Evolutionary conservation across 2,113 vertebrate genomes (phyloP).

Genomic region (Saguinus midas): DNA sequence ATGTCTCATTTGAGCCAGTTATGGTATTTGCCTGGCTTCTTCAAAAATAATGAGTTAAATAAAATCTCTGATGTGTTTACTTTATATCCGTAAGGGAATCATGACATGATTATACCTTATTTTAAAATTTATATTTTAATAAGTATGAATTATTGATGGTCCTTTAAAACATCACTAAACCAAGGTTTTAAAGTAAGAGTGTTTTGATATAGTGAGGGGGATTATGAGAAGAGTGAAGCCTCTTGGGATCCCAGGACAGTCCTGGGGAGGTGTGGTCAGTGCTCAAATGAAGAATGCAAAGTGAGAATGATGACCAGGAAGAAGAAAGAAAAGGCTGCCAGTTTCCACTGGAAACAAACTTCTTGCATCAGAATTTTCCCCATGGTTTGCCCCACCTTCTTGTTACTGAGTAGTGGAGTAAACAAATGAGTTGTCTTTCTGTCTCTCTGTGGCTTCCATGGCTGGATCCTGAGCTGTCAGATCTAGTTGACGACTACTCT

Average conservation of each 20-base stretch:
- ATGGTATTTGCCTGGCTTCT: neutral
- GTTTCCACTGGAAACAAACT: neutral
- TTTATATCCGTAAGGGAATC: neutral
- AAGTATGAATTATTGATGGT: neutral
- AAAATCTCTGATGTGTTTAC: neutral
- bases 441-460: neutral
- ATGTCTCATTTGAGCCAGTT: neutral
- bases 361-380: neutral
- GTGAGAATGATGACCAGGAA: neutral
- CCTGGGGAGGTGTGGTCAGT: no score
- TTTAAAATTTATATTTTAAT: slow-evolving; percentile 20
- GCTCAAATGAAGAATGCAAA: neutral
- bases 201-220: neutral
- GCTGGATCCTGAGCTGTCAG: neutral
- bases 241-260: neutral
- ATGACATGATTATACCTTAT: neutral
- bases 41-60: neutral
- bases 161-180: neutral
- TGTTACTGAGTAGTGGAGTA: neutral
- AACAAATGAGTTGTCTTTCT: neutral
- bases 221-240: neutral
- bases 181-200: neutral
- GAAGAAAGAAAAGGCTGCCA: neutral
- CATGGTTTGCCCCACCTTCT: neutral
- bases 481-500: neutral